Base-by-base conservation (phyloP, 1,140 invertebrate genomes). In the Popillia japonica region DNA sequence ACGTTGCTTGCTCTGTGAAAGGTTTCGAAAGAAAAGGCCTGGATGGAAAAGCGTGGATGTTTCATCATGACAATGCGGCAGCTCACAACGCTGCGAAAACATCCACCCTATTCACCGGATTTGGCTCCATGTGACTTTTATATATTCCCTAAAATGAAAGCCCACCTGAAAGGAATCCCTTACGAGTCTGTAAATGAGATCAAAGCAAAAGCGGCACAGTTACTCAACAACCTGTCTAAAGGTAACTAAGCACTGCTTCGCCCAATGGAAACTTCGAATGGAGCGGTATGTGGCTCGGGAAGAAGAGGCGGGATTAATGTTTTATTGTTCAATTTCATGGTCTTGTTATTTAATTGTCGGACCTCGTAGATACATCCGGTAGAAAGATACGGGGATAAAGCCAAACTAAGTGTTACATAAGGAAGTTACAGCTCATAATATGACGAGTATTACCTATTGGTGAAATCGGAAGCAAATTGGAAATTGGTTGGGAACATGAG, bases 1-100 rank as follows among this genome's bases (percentile, higher is more conserved):
- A 85, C 85, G 82, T 76, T 14, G 10, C 10, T 48, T 85, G 72
- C 83, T 83, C 34, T 10, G 64, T 72, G 64, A 72, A 72, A 72
- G 64, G 34, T 3, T 72, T 23, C 20, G 64, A 72, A 72, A 72
- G 34, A 72, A 72, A 22, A 40, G 8, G 20, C 64, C 64, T 22
- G 34, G 10, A 72, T 14, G n/a, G 44, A n/a, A n/a, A n/a, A n/a
- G n/a, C n/a, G n/a, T n/a, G n/a, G n/a, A n/a, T n/a, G n/a, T n/a
- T n/a, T n/a, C n/a, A n/a, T n/a, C n/a, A n/a, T n/a, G n/a, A n/a
- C n/a, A n/a, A n/a, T n/a, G n/a, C n/a, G n/a, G n/a, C n/a, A n/a
- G n/a, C n/a, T n/a, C n/a, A n/a, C n/a, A n/a, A n/a, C n/a, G n/a
- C n/a, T n/a, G n/a, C n/a, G n/a, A n/a, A n/a, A 48, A 48, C 44